Evolutionary conservation across 2,888 invertebrate species (phyloP), one percentile per base, ranked within the genome.

Genomic region (Notocelia uddmanniana): DNA sequence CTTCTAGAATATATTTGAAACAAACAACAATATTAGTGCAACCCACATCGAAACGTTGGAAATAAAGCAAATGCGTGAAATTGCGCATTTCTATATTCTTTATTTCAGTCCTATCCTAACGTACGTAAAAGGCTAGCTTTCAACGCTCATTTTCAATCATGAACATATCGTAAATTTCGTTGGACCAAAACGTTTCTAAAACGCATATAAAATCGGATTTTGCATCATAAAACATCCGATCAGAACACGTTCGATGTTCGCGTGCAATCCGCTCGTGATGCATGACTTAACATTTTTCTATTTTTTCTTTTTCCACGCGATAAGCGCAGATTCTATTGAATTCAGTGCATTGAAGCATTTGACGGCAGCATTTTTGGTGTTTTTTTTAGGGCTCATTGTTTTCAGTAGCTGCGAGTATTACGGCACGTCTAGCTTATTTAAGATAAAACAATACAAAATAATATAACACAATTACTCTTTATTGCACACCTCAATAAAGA

Each of bases 181-280:
- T 45, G 8, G 60, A 21, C 26, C 45, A 48, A 60, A 60, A 48
- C 45, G 60, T 48, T 48, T 60, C 45, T 23, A 26, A 45, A 26
- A 45, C 48, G 45, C 60, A 60, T 45, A 23, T 19, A 48, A 45
- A 60, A 60, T 60, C 23, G 18, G n/a, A 48, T 60, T 45, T 60
- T 48, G 60, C 60, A 26, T 48, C n/a, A 60, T 48, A 45, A 23
- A 37, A 11, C 11, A 13, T 34, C 13, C 5, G 54, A 57, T 57
- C 34, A 15, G 11, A 50, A 50, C 50, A 50, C 19, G 50, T 45
- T n/a, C 45, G 45, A 45, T 8, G 15, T 26, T 13, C 15, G 13
- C 48, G 19, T 63, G 50, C 31, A 50, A 63, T 26, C 26, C 60
- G 26, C 45, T n/a, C 18, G 48, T 26, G 48, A 31, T 50, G 31